Base-by-base conservation (phyloP, 2,113 vertebrate species). In the Calyptomena viridis region DNA sequence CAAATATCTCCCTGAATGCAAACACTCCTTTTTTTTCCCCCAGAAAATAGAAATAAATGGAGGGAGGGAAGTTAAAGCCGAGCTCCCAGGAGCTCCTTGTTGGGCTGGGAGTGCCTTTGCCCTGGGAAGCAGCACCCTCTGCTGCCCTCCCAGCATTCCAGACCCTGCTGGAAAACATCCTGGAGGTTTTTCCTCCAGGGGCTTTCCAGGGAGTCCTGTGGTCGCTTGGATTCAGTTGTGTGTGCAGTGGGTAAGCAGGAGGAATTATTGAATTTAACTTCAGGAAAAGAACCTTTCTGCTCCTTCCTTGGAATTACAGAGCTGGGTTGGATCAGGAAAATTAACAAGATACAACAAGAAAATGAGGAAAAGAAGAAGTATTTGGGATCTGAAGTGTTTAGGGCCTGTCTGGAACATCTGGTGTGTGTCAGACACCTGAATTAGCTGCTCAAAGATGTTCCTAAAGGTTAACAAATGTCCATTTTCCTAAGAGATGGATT, bases 111-210 rank as follows among this genome's bases (percentile, higher is more conserved):
- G 28, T 0, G 68, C 39, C 35, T 23, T 44, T 59, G 39, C 63
- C 82, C 86, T 12, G 91, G 79, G 76, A 2, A 79, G 91, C 89
- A 92, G 93, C 91, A 52, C 86, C 94, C 93, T 93, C 96, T 94
- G 91, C 91, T 52, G 94, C 86, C 86, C 49, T 49, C 0, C 56
- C 30, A 50, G 1, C 60, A 1, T n/a, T 11, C 37, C 8, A 6
- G 47, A 4, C 4, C 31, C 35, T 0, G 40, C 59, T 25, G 4
- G 1, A 6, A 35, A 68, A 27, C 40, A 39, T 55, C 67, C 67
- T 8, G 15, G 12, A 11, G 9, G 1, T 3, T 62, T 11, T 11
- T 40, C 84, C n/a, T 21, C 14, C 40, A 25, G 60, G 66, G 55
- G 52, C 82, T 82, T 53, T 81, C 94, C 74, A 37, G 39, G 14